Percentiles rank a stretch among this genome's conserved stretches.
phyloP scores from a whole-genome alignment of 2,113 vertebrate genomes.

The Rhinolophus ferrumequinum region DNA sequence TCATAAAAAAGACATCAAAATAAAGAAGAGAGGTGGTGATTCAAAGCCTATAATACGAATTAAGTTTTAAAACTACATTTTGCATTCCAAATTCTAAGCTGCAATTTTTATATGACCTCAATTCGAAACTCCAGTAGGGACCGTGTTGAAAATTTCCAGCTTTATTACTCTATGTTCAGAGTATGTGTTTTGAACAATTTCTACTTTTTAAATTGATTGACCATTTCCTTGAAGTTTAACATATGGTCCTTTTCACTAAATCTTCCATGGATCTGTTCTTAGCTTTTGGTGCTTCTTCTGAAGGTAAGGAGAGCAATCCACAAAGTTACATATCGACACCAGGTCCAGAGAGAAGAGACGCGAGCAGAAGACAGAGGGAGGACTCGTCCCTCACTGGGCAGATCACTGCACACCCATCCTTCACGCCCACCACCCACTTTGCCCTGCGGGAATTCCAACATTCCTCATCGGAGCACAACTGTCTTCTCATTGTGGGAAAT shows the following conservation, averaged over 20 bases:
- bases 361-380: background rate
- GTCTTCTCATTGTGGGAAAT: background rate
- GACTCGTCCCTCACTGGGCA: no score
- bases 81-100: background rate
- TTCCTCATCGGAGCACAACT: background rate
- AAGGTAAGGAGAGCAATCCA: no score
- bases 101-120: background rate
- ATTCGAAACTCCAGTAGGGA: background rate
- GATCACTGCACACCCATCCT: background rate
- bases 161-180: background rate
- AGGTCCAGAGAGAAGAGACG: background rate
- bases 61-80: background rate
- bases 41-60: background rate
- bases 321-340: fast-evolving
- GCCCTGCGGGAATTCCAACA: background rate
- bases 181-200: background rate
- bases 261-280: background rate
- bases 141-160: background rate
- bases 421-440: background rate
- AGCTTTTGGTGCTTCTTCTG: background rate
- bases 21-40: background rate
- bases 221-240: background rate
- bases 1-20: background rate
- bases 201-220: background rate
- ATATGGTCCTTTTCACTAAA: background rate